Conservation (phyloP, 2,797 vertebrate species). For the Streptopelia turtur region DNA sequence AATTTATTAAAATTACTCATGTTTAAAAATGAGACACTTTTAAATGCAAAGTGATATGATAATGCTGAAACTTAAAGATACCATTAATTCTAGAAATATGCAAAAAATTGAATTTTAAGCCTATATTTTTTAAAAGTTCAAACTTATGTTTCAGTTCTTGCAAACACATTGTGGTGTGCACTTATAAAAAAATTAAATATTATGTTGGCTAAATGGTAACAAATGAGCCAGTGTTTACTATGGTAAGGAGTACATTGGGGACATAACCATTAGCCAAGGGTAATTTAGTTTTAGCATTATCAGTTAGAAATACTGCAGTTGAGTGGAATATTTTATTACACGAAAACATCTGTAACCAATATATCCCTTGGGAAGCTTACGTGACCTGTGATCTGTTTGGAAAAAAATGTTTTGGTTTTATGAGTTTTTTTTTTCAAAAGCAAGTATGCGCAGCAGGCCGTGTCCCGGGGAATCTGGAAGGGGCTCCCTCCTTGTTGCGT, state of each 20-base stretch:
- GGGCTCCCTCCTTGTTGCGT: background rate
- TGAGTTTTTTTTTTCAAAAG: conserved; percentile 48
- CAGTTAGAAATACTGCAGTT: conserved; percentile 71
- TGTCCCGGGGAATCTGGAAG: background rate
- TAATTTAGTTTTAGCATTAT: conserved; percentile 74
- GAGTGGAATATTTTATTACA: conserved; percentile 73
- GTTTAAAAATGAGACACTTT: conserved; percentile 45
- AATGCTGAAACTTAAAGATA: background rate
- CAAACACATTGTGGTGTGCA: background rate
- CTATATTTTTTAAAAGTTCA: background rate
- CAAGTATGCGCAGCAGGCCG: conserved; percentile 1
- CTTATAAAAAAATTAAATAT: conserved; percentile 1
- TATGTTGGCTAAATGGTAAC: conserved; percentile 53
- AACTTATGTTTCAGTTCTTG: background rate
- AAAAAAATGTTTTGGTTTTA: conserved; percentile 73
- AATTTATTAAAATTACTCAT: conserved; percentile 38
- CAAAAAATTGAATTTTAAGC: background rate
- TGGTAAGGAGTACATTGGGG: conserved; percentile 55
- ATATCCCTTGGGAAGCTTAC: conserved; percentile 71
- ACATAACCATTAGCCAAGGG: conserved; percentile 73
- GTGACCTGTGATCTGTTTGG: conserved; percentile 70
- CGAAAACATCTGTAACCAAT: conserved; percentile 76
- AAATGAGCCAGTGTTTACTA: conserved; percentile 61
- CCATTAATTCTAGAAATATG: conserved; percentile 25
- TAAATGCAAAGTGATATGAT: conserved; percentile 36